Conservation (phyloP, 1,140 invertebrate species). For the Hestina assimilis region DNA sequence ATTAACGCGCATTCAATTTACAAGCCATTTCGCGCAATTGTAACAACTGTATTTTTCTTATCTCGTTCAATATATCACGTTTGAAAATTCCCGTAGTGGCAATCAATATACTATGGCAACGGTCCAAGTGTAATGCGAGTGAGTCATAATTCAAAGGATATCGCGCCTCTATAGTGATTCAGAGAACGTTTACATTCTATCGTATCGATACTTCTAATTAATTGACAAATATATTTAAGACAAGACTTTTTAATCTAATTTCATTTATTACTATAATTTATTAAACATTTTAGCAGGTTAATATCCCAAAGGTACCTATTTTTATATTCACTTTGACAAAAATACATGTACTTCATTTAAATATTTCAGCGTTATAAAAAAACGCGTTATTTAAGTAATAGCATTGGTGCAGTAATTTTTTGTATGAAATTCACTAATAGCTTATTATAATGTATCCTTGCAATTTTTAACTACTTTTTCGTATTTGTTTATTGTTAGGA, state of each 20-base stretch:
- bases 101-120: slow-evolving; percentile 59
- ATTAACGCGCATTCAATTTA: slow-evolving; percentile 25
- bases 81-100: slow-evolving; percentile 55
- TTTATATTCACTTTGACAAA: neutral
- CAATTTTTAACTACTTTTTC: too few species aligned
- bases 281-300: too few species aligned
- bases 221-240: neutral
- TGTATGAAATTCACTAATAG: too few species aligned
- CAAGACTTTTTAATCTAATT: too few species aligned
- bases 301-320: too few species aligned
- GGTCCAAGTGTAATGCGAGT: slow-evolving; percentile 47
- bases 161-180: slow-evolving; percentile 34
- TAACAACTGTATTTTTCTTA: slow-evolving; percentile 29
- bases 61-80: slow-evolving; percentile 39
- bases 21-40: slow-evolving; percentile 20
- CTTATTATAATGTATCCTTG: too few species aligned
- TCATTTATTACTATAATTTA: too few species aligned
- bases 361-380: too few species aligned
- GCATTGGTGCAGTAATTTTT: too few species aligned
- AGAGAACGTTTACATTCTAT: slow-evolving; percentile 14
- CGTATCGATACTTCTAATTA: slow-evolving; percentile 1
- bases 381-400: too few species aligned
- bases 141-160: slow-evolving; percentile 54
- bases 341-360: too few species aligned
- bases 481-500: too few species aligned